phyloP scores from a whole-genome alignment of 2,113 vertebrate genomes.

The Planiliza haematocheilus region DNA sequence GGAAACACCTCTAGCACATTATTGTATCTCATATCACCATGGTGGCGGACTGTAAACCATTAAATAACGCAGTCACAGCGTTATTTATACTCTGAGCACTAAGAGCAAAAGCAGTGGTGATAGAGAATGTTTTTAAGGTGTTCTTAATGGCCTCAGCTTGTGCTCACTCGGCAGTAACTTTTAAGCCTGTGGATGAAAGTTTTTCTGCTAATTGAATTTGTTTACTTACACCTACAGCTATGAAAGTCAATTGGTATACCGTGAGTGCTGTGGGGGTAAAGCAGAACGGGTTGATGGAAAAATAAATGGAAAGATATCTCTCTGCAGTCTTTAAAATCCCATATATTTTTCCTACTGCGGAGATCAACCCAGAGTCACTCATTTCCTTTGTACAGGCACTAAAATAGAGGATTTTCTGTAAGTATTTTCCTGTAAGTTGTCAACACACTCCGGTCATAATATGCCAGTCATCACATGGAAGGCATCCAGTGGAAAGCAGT shows the following conservation, averaged over 20 bases:
- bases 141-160: constrained; percentile 49
- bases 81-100: constrained; percentile 66
- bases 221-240: constrained; percentile 30
- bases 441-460: background rate
- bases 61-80: constrained; percentile 57
- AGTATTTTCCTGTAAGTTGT: constrained; percentile 17
- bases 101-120: constrained; percentile 28
- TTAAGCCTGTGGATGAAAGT: constrained; percentile 25
- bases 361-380: constrained; percentile 28
- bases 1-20: constrained; percentile 71
- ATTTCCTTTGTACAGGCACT: constrained; percentile 24
- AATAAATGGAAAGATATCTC: constrained; percentile 31
- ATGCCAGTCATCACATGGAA: background rate
- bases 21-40: constrained; percentile 74
- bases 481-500: constrained; percentile 28
- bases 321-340: constrained; percentile 24
- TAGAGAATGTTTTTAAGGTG: constrained; percentile 63
- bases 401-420: constrained; percentile 2
- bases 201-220: constrained; percentile 45
- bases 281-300: background rate
- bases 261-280: background rate
- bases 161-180: constrained; percentile 35
- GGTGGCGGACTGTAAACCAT: constrained; percentile 72
- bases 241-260: constrained; percentile 28
- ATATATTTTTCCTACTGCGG: constrained; percentile 18